Evolutionary conservation across 2,888 invertebrate species (phyloP), one percentile per base, ranked within the genome.

Genomic region (Cephus runcator): DNA sequence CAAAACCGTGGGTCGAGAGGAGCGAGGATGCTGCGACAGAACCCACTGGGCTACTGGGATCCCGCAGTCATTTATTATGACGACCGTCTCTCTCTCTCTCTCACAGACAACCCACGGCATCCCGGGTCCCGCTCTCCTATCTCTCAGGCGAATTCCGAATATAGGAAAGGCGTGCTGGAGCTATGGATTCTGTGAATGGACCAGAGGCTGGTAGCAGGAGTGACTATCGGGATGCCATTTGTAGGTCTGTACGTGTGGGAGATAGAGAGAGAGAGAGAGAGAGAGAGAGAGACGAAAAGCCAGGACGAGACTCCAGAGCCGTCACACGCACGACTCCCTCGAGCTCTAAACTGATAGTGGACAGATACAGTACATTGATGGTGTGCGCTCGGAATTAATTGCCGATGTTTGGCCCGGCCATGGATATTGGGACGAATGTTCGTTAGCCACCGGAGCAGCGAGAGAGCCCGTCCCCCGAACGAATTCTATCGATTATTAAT

Each of bases 341-440:
- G 85, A 87, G 87, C 83, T 80, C 83, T 81, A 83, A 86, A 84
- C 83, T 87, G 87, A 88, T 87, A 87, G 87, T 84, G 86, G 86
- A 87, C 86, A 85, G 84, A 86, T 85, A 86, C 86, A 84, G 85
- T 86, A 81, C 85, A 85, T 84, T 84, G 85, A 82, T 85, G 84
- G 85, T 80, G 83, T 84, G 83, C 85, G 82, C 85, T 83, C 83
- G 82, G 87, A 88, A 88, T 88, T 88, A 88, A 88, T 88, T 88
- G 88, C 85, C 87, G 87, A 87, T 88, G 87, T 88, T 88, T 88
- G 86, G 86, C 79, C 80, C 85, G 84, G 80, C 82, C 81, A 81
- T 81, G 84, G 83, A 87, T 85, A 86, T 86, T 85, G 83, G 85
- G 83, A 87, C 83, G 86, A 86, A 87, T 86, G 85, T 85, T 87